phyloP scores from a whole-genome alignment of 2,113 vertebrate genomes.

The Colius striatus region DNA sequence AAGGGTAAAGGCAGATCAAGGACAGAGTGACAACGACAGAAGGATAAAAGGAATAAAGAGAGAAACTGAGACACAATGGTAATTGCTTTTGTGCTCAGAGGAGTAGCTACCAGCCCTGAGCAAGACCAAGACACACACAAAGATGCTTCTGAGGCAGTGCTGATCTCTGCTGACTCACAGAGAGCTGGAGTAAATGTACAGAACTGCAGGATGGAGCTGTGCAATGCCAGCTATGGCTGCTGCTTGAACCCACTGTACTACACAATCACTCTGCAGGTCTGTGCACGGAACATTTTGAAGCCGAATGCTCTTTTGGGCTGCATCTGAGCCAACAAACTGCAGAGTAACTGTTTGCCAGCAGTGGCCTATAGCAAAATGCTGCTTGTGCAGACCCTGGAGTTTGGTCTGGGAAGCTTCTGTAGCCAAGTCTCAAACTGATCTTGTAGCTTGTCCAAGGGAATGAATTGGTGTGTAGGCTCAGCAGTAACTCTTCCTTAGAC shows the following conservation, averaged over 20 bases:
- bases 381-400: not conserved
- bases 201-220: not conserved
- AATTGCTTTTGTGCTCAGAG: not conserved
- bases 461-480: accelerated
- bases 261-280: not conserved
- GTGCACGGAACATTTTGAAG: not conserved
- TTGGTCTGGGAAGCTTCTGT: not conserved
- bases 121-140: too few species aligned
- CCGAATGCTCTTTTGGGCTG: not conserved
- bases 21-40: not conserved
- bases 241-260: not conserved
- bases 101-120: not conserved
- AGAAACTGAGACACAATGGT: not conserved
- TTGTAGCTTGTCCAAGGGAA: not conserved
- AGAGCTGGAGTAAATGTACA: not conserved
- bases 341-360: not conserved
- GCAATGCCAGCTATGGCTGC: not conserved
- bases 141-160: too few species aligned
- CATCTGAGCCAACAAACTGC: not conserved
- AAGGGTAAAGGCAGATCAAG: not conserved
- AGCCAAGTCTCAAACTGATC: not conserved
- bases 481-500: not conserved
- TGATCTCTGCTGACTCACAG: not conserved
- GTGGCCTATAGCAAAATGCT: not conserved
- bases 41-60: not conserved